phyloP scores from a whole-genome alignment of 2,888 invertebrate species.

The Gasteruption jaculator region DNA sequence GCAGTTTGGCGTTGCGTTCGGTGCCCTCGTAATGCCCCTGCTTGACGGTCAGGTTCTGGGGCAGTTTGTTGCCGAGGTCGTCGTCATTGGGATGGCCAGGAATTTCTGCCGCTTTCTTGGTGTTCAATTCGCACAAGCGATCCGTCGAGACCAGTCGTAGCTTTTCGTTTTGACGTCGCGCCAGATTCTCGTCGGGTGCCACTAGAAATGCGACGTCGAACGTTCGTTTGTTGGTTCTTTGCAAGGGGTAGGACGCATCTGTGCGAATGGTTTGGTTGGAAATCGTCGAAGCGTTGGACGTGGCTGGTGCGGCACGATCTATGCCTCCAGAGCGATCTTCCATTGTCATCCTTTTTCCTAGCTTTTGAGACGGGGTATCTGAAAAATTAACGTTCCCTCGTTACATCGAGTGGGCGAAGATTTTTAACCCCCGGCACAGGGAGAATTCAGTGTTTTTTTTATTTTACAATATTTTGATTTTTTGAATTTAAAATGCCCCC shows the following conservation, averaged over 20 bases:
- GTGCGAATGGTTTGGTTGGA: slow-evolving; percentile 33
- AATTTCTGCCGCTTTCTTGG: too few species aligned
- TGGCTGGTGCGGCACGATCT: slow-evolving; percentile 45
- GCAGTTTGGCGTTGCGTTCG: slow-evolving; percentile 44
- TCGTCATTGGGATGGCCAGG: too few species aligned
- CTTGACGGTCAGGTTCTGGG: slow-evolving; percentile 44
- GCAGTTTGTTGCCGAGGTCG: slow-evolving; percentile 34
- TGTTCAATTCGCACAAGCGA: slow-evolving; percentile 26
- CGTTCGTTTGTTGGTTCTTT: slow-evolving; percentile 62
- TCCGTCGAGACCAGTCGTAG: slow-evolving; percentile 32
- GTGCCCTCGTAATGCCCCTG: slow-evolving; percentile 39
- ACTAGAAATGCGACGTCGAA: slow-evolving; percentile 90
- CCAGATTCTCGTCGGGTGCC: slow-evolving; percentile 79
- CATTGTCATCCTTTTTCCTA: slow-evolving; percentile 49
- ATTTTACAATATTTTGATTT: too few species aligned
- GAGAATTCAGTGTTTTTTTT: too few species aligned
- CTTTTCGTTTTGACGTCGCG: slow-evolving; percentile 60
- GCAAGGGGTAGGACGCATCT: slow-evolving; percentile 45
- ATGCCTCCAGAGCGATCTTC: slow-evolving; percentile 50
- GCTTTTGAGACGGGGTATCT: too few species aligned
- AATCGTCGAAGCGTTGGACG: slow-evolving; percentile 35
- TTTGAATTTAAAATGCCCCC: too few species aligned
- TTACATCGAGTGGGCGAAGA: too few species aligned
- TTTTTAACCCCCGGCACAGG: too few species aligned
- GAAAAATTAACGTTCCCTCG: too few species aligned